A percentile compares a stretch with the other conserved stretches of the same genome.
phyloP scores from a whole-genome alignment of 2,113 vertebrate genomes.

The Ammodytes marinus region DNA sequence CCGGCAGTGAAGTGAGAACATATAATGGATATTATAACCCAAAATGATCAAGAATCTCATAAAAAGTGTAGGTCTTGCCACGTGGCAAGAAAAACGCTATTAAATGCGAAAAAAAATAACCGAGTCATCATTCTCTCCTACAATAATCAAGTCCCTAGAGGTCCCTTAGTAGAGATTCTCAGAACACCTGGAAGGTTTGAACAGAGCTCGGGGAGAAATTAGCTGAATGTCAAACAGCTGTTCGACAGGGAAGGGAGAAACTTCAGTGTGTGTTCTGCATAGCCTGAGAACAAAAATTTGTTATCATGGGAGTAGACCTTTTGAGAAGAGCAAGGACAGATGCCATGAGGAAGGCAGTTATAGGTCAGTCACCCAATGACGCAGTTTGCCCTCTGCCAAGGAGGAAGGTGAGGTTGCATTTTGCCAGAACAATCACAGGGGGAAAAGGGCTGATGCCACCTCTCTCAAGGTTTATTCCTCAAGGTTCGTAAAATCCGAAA shows the following conservation, averaged over 20 bases:
- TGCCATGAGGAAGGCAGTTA: slow-evolving; percentile 37
- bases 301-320: slow-evolving; percentile 62
- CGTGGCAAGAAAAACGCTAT: slow-evolving; percentile 35
- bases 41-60: slow-evolving; percentile 32
- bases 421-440: slow-evolving; percentile 30
- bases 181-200: slow-evolving; percentile 62
- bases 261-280: slow-evolving; percentile 34
- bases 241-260: slow-evolving; percentile 37
- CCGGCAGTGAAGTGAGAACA: not conserved
- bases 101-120: slow-evolving; percentile 45
- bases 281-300: slow-evolving; percentile 20
- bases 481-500: slow-evolving; percentile 11
- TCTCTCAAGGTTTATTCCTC: not conserved
- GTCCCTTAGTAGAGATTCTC: slow-evolving; percentile 43
- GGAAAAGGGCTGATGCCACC: slow-evolving; percentile 27
- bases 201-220: slow-evolving; percentile 64
- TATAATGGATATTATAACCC: not conserved
- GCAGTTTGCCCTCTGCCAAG: slow-evolving; percentile 41
- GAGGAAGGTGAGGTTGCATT: slow-evolving; percentile 39
- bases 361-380: slow-evolving; percentile 54
- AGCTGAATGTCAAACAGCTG: slow-evolving; percentile 73
- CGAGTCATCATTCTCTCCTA: slow-evolving; percentile 48
- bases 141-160: slow-evolving; percentile 42
- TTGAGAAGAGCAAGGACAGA: slow-evolving; percentile 49
- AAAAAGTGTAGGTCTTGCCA: slow-evolving; percentile 4